These are phyloP conservation scores for Sinelater perroti DNA, from an alignment of 2,888 invertebrate genomes.

Conservation along the genomic window DNA sequence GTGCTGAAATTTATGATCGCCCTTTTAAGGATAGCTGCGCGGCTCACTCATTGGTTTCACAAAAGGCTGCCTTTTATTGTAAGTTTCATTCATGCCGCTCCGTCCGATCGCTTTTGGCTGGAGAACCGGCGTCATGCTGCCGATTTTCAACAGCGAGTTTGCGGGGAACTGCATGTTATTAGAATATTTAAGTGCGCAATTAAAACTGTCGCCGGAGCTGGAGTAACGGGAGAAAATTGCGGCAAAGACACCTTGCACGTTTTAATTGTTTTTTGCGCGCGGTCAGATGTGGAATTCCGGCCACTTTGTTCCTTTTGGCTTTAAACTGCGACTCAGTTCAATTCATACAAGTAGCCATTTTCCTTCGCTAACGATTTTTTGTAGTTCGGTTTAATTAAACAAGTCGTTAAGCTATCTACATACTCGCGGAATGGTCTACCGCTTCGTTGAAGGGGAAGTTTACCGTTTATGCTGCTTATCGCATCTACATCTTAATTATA, in stretches of 20 bases:
- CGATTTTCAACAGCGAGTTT: too few relatives aligned
- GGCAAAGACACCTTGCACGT: constrained; percentile 15
- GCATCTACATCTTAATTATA: constrained; percentile 33
- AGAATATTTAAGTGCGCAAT: constrained; percentile 19
- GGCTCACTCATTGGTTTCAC: constrained; percentile 18
- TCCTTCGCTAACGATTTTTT: constrained; percentile 16
- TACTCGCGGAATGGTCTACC: constrained; percentile 23
- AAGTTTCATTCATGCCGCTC: constrained; percentile 12
- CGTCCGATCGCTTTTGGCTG: too few relatives aligned
- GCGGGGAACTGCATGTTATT: too few relatives aligned
- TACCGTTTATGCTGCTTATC: constrained; percentile 32
- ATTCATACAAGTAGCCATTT: constrained; percentile 1
- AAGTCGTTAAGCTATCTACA: constrained; percentile 34
- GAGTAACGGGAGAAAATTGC: constrained; percentile 22
- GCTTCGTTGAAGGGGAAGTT: constrained; percentile 29
- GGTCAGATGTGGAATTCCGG: too few relatives aligned
- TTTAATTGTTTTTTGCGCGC: constrained; percentile 12
- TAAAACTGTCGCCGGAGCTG: constrained; percentile 16
- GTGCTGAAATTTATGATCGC: constrained; percentile 22
- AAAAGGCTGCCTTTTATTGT: constrained; percentile 6
- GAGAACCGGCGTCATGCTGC: too few relatives aligned
- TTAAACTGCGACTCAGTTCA: too few relatives aligned
- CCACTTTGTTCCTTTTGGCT: too few relatives aligned
- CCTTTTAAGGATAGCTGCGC: constrained; percentile 19
- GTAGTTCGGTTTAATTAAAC: constrained; percentile 30